Conservation (phyloP, 2,113 vertebrate species). For the Ursus arctos region DNA sequence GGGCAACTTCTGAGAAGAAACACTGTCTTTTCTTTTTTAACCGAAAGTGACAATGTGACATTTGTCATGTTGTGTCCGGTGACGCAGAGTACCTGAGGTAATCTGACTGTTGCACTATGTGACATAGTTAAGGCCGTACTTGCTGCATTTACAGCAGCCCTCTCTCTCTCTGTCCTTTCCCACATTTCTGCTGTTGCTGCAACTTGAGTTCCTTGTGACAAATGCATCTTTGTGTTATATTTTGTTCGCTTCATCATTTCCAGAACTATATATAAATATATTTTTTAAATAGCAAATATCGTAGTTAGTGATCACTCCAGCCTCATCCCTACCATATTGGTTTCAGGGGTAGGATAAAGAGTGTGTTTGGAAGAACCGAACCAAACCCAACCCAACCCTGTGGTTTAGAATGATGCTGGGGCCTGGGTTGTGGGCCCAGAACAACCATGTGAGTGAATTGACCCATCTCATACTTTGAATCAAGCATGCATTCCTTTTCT, state of each 20-base stretch:
- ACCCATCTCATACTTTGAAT: constrained; percentile 72
- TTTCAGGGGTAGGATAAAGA: constrained; percentile 81
- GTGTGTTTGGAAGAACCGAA: constrained; percentile 74
- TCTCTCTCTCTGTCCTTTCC: constrained; percentile 69
- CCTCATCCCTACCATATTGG: constrained; percentile 85
- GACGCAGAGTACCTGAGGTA: constrained; percentile 74
- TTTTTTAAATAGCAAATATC: constrained; percentile 78
- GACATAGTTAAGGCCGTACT: constrained; percentile 75
- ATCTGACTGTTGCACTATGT: constrained; percentile 77
- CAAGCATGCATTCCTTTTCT: constrained; percentile 84
- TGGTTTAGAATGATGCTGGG: constrained; percentile 71
- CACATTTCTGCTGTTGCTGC: constrained; percentile 71
- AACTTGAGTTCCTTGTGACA: constrained; percentile 81
- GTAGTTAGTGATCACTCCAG: constrained; percentile 78
- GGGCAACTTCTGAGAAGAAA: constrained; percentile 83
- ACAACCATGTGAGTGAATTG: constrained; percentile 70
- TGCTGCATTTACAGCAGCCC: constrained; percentile 78
- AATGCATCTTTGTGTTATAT: constrained; percentile 77
- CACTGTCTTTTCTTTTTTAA: constrained; percentile 74
- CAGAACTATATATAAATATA: constrained; percentile 85
- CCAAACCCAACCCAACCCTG: constrained; percentile 40
- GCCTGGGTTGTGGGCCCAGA: constrained; percentile 80
- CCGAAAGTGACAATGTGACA: constrained; percentile 73
- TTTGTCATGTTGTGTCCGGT: constrained; percentile 77
- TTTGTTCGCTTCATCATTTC: constrained; percentile 84